Conservation (phyloP, 1,140 invertebrate genomes). For the Orchesella cincta region DNA sequence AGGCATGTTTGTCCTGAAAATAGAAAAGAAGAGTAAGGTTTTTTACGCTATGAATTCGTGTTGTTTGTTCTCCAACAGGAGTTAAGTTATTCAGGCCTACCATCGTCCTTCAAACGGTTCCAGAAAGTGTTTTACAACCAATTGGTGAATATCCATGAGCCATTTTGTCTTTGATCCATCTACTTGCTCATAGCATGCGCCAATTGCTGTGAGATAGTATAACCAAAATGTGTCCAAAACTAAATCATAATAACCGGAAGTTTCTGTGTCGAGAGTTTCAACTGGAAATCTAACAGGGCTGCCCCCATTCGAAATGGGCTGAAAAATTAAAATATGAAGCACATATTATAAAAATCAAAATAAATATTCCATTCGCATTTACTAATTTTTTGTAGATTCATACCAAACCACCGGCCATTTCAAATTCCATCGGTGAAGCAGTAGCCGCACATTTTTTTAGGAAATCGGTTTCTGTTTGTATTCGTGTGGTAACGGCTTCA, state of each 20-base stretch:
- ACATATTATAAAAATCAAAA: no score
- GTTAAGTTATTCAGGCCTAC: no score
- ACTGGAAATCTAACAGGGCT: neutral
- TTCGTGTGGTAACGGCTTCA: neutral
- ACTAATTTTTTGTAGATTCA: neutral
- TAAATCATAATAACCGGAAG: neutral
- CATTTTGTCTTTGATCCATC: neutral
- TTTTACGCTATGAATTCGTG: no score
- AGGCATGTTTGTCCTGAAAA: neutral
- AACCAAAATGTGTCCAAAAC: neutral
- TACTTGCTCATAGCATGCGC: neutral
- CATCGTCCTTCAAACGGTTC: neutral
- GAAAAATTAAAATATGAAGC: neutral
- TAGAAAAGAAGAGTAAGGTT: no score
- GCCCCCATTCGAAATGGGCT: neutral
- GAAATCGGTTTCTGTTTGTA: neutral
- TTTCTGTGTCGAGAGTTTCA: neutral
- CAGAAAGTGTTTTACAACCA: neutral
- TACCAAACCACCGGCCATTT: neutral
- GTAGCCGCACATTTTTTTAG: neutral
- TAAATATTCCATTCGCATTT: neutral
- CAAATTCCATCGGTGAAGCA: neutral
- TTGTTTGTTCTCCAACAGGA: no score
- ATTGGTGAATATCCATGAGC: neutral
- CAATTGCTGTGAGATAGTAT: neutral